These are phyloP conservation scores for Pomacea canaliculata DNA, from an alignment of 2,888 invertebrate genomes.

Conservation along the genomic window DNA sequence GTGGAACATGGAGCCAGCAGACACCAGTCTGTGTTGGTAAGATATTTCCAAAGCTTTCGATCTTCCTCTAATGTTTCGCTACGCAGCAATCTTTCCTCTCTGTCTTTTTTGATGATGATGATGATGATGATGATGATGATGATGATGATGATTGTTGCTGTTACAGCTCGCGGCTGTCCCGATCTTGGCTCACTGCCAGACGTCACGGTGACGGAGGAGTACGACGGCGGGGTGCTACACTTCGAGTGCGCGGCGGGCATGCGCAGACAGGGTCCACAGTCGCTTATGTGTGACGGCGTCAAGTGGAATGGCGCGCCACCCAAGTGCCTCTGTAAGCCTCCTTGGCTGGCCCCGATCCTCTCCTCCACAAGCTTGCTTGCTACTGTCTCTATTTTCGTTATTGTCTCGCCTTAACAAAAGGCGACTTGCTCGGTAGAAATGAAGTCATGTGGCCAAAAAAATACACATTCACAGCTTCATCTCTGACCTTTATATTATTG, in stretches of 20 bases:
- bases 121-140: slow-evolving; percentile 8
- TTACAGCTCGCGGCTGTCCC: slow-evolving; percentile 28
- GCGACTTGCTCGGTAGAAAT: too few species aligned
- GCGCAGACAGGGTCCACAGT: slow-evolving; percentile 42
- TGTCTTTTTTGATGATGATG: neutral
- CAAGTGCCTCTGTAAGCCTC: slow-evolving; percentile 42
- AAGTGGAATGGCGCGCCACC: slow-evolving; percentile 46
- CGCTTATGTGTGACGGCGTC: slow-evolving; percentile 46
- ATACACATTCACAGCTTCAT: too few species aligned
- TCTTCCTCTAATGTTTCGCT: too few species aligned
- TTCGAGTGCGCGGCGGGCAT: slow-evolving; percentile 45
- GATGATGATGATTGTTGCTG: too few species aligned
- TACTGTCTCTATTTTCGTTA: neutral
- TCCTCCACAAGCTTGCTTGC: neutral
- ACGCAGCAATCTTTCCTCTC: too few species aligned
- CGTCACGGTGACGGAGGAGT: slow-evolving; percentile 31
- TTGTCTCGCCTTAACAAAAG: too few species aligned
- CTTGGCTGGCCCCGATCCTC: neutral
- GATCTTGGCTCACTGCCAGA: slow-evolving; percentile 15
- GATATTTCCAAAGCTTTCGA: neutral
- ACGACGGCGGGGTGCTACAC: slow-evolving; percentile 42
- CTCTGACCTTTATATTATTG: too few species aligned
- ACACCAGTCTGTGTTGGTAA: slow-evolving; percentile 34
- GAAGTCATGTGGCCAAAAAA: too few species aligned
- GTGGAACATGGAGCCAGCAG: slow-evolving; percentile 32